Percentiles rank a stretch among this genome's conserved stretches.
These are phyloP conservation scores for Eptatretus atami DNA, from an alignment of 2,797 vertebrate genomes.

Conservation along the genomic window DNA sequence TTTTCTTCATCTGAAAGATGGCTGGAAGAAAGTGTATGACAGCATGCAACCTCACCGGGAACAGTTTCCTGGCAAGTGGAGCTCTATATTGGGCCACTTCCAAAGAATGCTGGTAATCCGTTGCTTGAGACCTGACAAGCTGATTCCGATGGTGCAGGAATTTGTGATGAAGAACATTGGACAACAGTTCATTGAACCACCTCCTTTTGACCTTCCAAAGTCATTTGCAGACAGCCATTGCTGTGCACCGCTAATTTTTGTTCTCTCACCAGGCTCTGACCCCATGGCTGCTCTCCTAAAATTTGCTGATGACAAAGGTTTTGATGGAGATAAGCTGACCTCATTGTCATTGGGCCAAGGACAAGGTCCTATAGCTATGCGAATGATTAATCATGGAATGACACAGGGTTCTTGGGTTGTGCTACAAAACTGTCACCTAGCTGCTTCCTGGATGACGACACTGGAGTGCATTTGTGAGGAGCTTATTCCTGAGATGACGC, in stretches of 20 bases:
- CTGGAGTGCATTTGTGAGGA: constrained; percentile 58
- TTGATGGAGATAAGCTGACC: constrained; percentile 29
- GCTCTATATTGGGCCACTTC: constrained; percentile 23
- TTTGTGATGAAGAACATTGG: constrained; percentile 30
- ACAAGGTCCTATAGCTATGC: constrained; percentile 53
- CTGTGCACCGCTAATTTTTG: constrained; percentile 33
- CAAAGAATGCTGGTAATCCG: constrained; percentile 44
- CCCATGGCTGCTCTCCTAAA: constrained; percentile 47
- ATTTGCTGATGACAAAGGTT: constrained; percentile 50
- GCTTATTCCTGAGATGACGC: constrained; percentile 34
- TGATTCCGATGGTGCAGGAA: constrained; percentile 42
- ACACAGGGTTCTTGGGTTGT: constrained; percentile 52
- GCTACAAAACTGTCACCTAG: constrained; percentile 59
- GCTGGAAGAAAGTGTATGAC: constrained; percentile 43
- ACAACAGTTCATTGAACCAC: constrained; percentile 32
- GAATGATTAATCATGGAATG: constrained; percentile 32
- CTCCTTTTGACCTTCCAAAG: constrained; percentile 39
- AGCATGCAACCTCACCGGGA: constrained; percentile 33
- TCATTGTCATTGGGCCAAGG: constrained; percentile 59
- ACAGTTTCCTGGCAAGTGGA: constrained; percentile 26
- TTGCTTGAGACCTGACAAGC: constrained; percentile 41
- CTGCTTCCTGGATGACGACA: constrained; percentile 55
- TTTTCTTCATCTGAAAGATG: constrained; percentile 20
- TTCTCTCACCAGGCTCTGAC: constrained; percentile 40
- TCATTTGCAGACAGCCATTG: constrained; percentile 43